Evolutionary conservation across 2,888 invertebrate species (phyloP).

Genomic region (Drosophila anceps): DNA sequence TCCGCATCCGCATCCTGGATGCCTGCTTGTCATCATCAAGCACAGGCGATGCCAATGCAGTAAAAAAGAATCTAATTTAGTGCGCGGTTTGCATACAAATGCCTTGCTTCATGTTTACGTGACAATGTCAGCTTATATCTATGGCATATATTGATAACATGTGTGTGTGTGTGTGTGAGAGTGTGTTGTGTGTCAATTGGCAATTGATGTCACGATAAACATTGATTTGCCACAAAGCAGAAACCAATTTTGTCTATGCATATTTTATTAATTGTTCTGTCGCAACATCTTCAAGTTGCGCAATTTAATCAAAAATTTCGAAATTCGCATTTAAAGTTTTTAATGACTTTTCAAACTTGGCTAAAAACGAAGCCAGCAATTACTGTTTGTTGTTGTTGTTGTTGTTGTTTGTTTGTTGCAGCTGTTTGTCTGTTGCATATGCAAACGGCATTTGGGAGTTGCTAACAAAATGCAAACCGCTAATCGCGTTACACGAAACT

Average conservation of each 20-base stretch:
- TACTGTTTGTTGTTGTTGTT: conserved; percentile 48
- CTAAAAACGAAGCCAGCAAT: conserved; percentile 69
- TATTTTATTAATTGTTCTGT: conserved; percentile 83
- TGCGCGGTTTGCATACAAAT: conserved; percentile 85
- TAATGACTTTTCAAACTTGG: conserved; percentile 83
- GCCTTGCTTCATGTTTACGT: conserved; percentile 51
- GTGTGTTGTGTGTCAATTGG: conserved; percentile 53
- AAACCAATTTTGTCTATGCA: conserved; percentile 66
- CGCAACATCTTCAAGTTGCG: conserved; percentile 37
- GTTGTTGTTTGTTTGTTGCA: conserved; percentile 27
- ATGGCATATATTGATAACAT: conserved; percentile 7
- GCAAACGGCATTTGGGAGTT: conserved; percentile 45
- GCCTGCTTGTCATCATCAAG: conserved; percentile 59
- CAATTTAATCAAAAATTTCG: conserved; percentile 82
- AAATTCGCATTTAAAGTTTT: conserved; percentile 80
- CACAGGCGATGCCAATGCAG: conserved; percentile 72
- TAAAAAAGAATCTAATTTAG: conserved; percentile 84
- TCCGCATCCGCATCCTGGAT: conserved; percentile 45
- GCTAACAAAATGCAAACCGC: conserved; percentile 69
- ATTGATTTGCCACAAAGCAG: conserved; percentile 75
- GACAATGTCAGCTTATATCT: conserved; percentile 57
- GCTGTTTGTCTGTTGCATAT: conserved; percentile 39
- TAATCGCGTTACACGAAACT: conserved; percentile 80
- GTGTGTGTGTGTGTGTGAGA: conserved; percentile 10
- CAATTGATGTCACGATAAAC: conserved; percentile 84